phyloP scores from a whole-genome alignment of 1,140 invertebrate genomes.

The Chrysomallon squamiferum region DNA sequence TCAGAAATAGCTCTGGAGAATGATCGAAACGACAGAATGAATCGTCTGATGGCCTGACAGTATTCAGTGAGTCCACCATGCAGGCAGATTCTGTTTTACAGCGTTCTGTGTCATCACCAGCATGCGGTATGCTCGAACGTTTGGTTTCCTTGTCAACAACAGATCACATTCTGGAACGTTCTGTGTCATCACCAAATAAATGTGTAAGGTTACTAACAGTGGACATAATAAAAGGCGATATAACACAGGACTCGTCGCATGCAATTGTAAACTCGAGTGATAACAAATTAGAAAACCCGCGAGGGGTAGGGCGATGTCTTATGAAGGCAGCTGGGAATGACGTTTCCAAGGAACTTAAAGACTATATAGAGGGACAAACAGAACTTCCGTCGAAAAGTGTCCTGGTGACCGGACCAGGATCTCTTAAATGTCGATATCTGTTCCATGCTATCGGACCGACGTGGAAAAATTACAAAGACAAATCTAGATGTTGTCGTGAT shows the following conservation, averaged over 20 bases:
- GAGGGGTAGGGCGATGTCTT: conserved; percentile 28
- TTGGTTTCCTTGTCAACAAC: no score
- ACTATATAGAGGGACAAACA: conserved; percentile 2
- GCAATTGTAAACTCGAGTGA: conserved; percentile 37
- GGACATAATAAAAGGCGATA: no score
- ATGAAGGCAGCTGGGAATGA: conserved; percentile 26
- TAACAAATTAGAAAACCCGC: conserved; percentile 16
- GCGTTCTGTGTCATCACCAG: no score
- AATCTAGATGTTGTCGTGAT: conserved; percentile 2
- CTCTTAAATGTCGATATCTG: conserved; percentile 17
- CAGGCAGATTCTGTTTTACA: no score
- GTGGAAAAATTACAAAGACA: conserved; percentile 18
- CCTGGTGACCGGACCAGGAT: conserved; percentile 18
- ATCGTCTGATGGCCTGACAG: no score
- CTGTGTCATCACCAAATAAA: no score
- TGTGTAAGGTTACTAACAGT: no score
- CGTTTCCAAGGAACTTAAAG: conserved; percentile 20
- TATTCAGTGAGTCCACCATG: no score
- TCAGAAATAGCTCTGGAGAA: no score
- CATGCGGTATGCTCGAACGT: no score
- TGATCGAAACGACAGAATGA: no score
- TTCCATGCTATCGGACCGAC: conserved; percentile 33
- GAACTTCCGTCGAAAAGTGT: conserved; percentile 8
- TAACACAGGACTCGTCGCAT: background rate
- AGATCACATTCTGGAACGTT: no score